Percentiles rank a stretch among this genome's conserved stretches.
Evolutionary conservation across 2,888 invertebrate genomes (phyloP).

Genomic region (Notodonta ziczac): DNA sequence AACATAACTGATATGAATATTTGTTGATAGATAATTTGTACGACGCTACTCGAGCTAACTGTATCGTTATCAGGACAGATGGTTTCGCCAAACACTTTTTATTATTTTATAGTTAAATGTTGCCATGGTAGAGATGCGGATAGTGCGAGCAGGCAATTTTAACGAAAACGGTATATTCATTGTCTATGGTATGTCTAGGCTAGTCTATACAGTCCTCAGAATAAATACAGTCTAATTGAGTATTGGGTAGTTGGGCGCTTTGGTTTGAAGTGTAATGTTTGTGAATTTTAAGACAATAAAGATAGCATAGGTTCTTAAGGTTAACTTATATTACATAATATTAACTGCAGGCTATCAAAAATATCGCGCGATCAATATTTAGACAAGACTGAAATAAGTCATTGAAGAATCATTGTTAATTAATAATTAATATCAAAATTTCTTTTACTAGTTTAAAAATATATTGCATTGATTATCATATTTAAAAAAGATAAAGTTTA

Average conservation of each 20-base stretch:
- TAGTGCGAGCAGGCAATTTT: not conserved
- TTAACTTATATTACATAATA: constrained; percentile 2
- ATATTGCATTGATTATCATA: too few relatives aligned
- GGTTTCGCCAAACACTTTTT: constrained; percentile 1
- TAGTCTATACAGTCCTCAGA: too few relatives aligned
- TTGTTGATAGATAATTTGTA: not conserved
- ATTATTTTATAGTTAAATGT: not conserved
- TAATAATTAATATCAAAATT: too few relatives aligned
- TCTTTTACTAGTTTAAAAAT: too few relatives aligned
- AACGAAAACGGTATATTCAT: too few relatives aligned
- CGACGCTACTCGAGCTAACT: not conserved
- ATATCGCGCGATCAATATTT: not conserved
- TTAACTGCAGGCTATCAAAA: not conserved
- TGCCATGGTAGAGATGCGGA: not conserved
- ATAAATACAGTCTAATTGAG: not conserved
- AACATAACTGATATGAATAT: not conserved
- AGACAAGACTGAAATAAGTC: not conserved
- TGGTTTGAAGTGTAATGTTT: not conserved
- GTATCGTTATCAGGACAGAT: constrained; percentile 5
- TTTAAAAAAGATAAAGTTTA: too few relatives aligned
- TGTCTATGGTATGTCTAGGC: too few relatives aligned
- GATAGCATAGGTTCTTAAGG: not conserved
- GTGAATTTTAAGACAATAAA: not conserved
- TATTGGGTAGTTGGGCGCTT: not conserved
- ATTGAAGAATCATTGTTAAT: too few relatives aligned